These are phyloP conservation scores for Drosophila mojavensis DNA, from an alignment of 1,140 invertebrate genomes.

Conservation along the genomic window DNA sequence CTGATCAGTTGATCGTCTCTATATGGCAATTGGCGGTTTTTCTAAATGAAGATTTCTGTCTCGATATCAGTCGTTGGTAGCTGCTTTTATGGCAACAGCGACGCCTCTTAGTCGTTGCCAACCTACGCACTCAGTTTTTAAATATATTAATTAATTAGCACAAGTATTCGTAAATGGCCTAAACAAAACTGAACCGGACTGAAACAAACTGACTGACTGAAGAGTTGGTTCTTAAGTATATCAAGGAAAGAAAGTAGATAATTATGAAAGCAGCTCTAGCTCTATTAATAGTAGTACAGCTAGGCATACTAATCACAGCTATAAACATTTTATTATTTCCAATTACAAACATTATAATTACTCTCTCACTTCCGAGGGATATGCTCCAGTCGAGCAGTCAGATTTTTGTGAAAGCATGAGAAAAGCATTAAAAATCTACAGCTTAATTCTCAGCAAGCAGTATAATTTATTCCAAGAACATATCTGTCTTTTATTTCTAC, in stretches of 20 bases:
- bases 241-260: slow-evolving; percentile 3
- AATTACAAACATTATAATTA: not conserved
- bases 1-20: slow-evolving; percentile 20
- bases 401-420: slow-evolving; percentile 3
- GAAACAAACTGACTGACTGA: slow-evolving; percentile 2
- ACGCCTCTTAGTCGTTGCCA: slow-evolving; percentile 52
- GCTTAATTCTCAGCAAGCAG: not conserved
- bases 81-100: slow-evolving; percentile 47
- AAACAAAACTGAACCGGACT: slow-evolving; percentile 25
- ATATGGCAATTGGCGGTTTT: slow-evolving; percentile 43
- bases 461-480: slow-evolving; percentile 6
- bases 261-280: not conserved
- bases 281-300: not conserved
- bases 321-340: slow-evolving; percentile 1
- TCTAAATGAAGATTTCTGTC: slow-evolving; percentile 55
- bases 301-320: not conserved
- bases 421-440: not conserved
- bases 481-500: not conserved
- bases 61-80: slow-evolving; percentile 38
- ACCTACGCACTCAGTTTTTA: slow-evolving; percentile 42
- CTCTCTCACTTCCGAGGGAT: not conserved
- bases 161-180: slow-evolving; percentile 26
- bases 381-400: not conserved
- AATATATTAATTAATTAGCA: slow-evolving; percentile 60
- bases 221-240: not conserved